These are phyloP conservation scores for Ophion ventricosus DNA, from an alignment of 2,888 invertebrate genomes.

Conservation along the genomic window DNA sequence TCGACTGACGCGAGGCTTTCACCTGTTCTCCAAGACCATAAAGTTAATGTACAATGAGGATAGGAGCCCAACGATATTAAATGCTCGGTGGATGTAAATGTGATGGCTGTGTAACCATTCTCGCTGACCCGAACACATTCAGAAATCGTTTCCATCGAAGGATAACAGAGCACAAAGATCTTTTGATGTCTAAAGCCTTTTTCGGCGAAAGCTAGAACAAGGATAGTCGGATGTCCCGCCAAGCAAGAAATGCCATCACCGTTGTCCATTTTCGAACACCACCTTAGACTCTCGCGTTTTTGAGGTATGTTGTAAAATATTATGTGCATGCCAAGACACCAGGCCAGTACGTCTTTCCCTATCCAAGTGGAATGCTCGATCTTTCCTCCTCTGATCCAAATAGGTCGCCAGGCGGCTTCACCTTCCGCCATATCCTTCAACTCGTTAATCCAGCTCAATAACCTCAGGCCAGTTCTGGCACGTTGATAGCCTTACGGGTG, in stretches of 20 bases:
- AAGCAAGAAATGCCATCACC: constrained; percentile 77
- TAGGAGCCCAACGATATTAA: constrained; percentile 74
- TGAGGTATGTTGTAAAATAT: constrained; percentile 74
- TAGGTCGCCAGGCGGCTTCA: constrained; percentile 70
- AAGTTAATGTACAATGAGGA: constrained; percentile 83
- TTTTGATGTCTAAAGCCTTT: constrained; percentile 86
- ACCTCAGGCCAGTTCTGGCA: background rate
- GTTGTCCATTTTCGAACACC: constrained; percentile 69
- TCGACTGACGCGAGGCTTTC: constrained; percentile 83
- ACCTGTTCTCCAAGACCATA: constrained; percentile 89
- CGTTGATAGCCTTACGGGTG: background rate
- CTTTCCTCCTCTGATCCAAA: constrained; percentile 77
- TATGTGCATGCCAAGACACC: constrained; percentile 76
- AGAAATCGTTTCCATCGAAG: constrained; percentile 84
- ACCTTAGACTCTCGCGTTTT: constrained; percentile 65
- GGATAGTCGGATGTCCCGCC: constrained; percentile 72
- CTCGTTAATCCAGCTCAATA: background rate
- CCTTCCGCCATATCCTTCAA: constrained; percentile 43
- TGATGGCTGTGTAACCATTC: constrained; percentile 74
- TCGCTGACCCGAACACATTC: constrained; percentile 71
- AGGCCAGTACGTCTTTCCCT: constrained; percentile 76
- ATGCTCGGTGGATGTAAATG: constrained; percentile 73
- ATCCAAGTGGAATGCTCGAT: constrained; percentile 77
- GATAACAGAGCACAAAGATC: constrained; percentile 87
- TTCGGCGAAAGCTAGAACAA: constrained; percentile 85